These are phyloP conservation scores for Alligator mississippiensis DNA, from an alignment of 2,113 vertebrate species.

Conservation along the genomic window DNA sequence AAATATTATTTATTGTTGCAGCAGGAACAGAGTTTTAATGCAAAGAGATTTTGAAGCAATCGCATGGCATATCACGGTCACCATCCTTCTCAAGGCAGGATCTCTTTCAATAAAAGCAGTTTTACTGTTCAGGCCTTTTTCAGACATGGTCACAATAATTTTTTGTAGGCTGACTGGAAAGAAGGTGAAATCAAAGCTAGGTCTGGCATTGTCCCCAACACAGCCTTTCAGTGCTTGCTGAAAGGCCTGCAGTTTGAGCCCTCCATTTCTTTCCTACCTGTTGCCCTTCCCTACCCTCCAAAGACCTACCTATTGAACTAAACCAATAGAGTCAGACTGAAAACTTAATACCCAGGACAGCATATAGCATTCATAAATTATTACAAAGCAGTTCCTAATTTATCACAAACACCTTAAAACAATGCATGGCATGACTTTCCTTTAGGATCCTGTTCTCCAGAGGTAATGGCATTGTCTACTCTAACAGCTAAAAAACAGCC, in stretches of 20 bases:
- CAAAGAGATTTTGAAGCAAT: not conserved
- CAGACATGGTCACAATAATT: not conserved
- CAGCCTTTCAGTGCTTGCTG: slow-evolving; percentile 28
- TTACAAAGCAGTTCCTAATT: not conserved
- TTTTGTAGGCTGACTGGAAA: not conserved
- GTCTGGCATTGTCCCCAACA: slow-evolving; percentile 24
- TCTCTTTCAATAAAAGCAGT: not conserved
- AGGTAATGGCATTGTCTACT: not conserved
- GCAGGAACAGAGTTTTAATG: not conserved
- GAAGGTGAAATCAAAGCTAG: not conserved
- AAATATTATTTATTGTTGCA: not conserved
- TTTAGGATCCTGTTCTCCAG: fast-evolving
- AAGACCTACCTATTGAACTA: slow-evolving; percentile 64
- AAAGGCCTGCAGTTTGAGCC: slow-evolving; percentile 4
- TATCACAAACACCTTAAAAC: not conserved
- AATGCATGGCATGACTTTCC: fast-evolving
- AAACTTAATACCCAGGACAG: slow-evolving; percentile 25
- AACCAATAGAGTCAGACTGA: slow-evolving; percentile 53
- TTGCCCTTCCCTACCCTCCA: not conserved
- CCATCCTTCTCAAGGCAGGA: not conserved
- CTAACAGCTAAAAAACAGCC: not conserved
- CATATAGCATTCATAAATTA: not conserved
- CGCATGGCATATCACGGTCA: not conserved
- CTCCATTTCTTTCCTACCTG: slow-evolving; percentile 42
- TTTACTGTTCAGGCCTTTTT: not conserved